Percentiles rank a stretch among this genome's conserved stretches.
These are phyloP conservation scores for Enoplolaimus lenunculus DNA, from an alignment of 2,888 invertebrate species.

Conservation along the genomic window DNA sequence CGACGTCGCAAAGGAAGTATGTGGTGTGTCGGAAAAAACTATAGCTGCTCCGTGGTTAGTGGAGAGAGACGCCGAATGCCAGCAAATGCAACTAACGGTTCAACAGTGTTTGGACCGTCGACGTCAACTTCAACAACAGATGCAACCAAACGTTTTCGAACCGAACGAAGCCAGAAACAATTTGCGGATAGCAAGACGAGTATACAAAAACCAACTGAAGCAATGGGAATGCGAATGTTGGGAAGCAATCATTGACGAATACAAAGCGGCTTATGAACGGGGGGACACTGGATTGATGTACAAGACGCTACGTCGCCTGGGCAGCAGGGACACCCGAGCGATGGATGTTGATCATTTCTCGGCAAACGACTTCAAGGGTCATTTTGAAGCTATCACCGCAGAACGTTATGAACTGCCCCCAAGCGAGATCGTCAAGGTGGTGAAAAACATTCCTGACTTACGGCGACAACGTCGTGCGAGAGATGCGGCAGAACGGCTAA, in stretches of 20 bases:
- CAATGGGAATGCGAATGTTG: not conserved
- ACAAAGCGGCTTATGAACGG: not conserved
- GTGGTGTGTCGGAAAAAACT: not conserved
- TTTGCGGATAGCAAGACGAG: not conserved
- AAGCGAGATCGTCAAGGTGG: not conserved
- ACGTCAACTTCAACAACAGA: not conserved
- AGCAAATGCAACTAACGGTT: not conserved
- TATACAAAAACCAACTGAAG: constrained; percentile 3
- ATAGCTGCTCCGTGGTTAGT: not conserved
- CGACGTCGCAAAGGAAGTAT: not conserved
- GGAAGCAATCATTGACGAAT: not conserved
- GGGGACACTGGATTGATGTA: constrained; percentile 2
- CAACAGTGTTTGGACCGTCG: not conserved
- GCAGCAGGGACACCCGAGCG: not conserved
- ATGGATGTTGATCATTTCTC: not conserved
- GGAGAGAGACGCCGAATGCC: not conserved
- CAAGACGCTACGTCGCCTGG: not conserved
- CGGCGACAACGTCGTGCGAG: not conserved
- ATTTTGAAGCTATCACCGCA: not conserved
- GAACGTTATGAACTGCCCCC: not conserved
- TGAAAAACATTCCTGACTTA: not conserved
- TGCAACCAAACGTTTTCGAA: not conserved
- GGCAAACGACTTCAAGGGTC: not conserved
- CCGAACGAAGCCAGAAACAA: not conserved
- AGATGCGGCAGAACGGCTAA: not conserved